Evolutionary conservation across 2,797 vertebrate genomes (phyloP).

Genomic region (Heteromormyrus szaboi): DNA sequence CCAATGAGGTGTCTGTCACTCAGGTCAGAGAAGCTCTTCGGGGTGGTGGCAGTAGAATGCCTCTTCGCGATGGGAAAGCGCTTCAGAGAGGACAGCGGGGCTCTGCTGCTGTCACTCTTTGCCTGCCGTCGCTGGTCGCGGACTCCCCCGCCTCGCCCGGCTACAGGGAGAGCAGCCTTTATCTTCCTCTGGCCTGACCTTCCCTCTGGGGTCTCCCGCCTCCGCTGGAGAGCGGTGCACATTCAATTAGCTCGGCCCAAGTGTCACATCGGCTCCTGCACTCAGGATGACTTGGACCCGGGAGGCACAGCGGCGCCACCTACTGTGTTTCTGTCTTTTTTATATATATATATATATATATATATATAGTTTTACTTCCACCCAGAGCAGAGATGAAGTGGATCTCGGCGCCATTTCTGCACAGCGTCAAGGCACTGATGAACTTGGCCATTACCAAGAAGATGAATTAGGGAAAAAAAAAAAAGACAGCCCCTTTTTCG

Average conservation of each 20-base stretch:
- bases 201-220: neutral
- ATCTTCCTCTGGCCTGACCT: neutral
- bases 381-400: neutral
- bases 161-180: neutral
- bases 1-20: constrained; percentile 42
- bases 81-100: neutral
- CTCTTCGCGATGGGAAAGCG: constrained; percentile 9
- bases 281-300: neutral
- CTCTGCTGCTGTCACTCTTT: neutral
- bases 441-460: neutral
- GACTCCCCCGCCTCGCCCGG: neutral
- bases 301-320: neutral
- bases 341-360: neutral
- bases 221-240: neutral
- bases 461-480: neutral
- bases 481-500: neutral
- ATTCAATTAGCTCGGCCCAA: neutral
- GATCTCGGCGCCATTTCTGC: neutral
- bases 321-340: neutral
- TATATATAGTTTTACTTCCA: neutral
- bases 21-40: constrained; percentile 35
- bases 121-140: neutral
- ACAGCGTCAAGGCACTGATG: neutral
- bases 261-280: neutral
- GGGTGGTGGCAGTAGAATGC: constrained; percentile 33